Percentiles rank a stretch among this genome's conserved stretches.
Conservation (phyloP, 2,888 invertebrate genomes). For the Ferdinandea cuprea region DNA sequence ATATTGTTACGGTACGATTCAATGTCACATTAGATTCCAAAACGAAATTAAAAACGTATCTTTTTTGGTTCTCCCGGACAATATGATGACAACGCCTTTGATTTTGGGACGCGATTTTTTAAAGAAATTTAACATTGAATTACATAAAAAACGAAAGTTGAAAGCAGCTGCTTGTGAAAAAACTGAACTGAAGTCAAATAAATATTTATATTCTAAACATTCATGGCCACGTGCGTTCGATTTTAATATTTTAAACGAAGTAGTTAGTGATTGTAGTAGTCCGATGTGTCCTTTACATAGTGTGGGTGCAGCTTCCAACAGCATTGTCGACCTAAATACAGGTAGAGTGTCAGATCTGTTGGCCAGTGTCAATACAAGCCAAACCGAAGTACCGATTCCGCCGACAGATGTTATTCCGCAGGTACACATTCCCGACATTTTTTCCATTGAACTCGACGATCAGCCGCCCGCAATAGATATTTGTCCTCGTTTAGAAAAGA, state of each 20-base stretch:
- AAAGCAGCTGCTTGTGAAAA: neutral
- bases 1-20: conserved; percentile 3
- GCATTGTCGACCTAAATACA: neutral
- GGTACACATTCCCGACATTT: neutral
- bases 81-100: neutral
- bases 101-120: conserved; percentile 3
- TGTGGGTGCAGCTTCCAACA: neutral
- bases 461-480: neutral
- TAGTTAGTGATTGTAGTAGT: conserved; percentile 7
- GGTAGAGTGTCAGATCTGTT: neutral
- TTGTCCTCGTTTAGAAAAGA: neutral
- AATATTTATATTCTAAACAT: conserved; percentile 10
- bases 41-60: neutral
- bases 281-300: neutral
- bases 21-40: neutral
- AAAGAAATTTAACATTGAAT: neutral
- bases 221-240: conserved; percentile 10
- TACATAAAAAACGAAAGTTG: neutral
- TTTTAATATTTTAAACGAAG: neutral
- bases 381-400: neutral
- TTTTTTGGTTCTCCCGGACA: neutral
- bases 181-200: conserved; percentile 1
- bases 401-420: neutral
- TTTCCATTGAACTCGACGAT: neutral
- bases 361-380: neutral